Percentiles rank a stretch among this genome's conserved stretches.
phyloP scores from a whole-genome alignment of 2,113 vertebrate species.

The Thunnus thynnus region DNA sequence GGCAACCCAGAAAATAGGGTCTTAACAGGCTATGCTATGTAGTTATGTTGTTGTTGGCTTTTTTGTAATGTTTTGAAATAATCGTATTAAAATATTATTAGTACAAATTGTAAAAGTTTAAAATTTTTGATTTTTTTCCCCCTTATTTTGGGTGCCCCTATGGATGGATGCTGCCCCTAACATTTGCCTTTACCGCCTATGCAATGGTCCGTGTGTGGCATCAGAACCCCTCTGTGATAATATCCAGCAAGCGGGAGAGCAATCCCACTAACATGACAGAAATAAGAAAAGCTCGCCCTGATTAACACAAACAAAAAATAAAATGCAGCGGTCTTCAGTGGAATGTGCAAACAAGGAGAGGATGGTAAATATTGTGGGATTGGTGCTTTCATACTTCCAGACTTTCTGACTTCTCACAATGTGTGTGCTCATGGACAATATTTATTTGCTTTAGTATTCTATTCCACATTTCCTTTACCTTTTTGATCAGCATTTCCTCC shows the following conservation, averaged over 20 bases:
- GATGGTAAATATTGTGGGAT: conserved; percentile 30
- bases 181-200: too few species aligned
- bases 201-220: too few species aligned
- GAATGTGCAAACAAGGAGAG: neutral
- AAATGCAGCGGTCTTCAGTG: conserved; percentile 18
- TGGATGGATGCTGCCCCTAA: too few species aligned
- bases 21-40: too few species aligned
- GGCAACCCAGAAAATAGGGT: too few species aligned
- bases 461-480: conserved; percentile 7
- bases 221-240: conserved; percentile 48
- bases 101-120: too few species aligned
- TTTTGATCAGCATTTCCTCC: conserved; percentile 19
- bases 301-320: conserved; percentile 51
- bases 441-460: conserved; percentile 27
- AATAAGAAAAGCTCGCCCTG: neutral
- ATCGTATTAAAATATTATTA: too few species aligned
- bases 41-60: too few species aligned
- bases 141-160: too few species aligned
- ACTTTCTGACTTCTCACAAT: conserved; percentile 13
- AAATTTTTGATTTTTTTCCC: too few species aligned
- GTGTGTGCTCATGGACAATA: conserved; percentile 10
- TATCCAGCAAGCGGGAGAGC: conserved; percentile 10
- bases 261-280: conserved; percentile 22
- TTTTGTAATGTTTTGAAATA: too few species aligned
- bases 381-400: conserved; percentile 3